Base-by-base conservation (phyloP, 2,797 vertebrate genomes). In the Manis crassicaudata region DNA sequence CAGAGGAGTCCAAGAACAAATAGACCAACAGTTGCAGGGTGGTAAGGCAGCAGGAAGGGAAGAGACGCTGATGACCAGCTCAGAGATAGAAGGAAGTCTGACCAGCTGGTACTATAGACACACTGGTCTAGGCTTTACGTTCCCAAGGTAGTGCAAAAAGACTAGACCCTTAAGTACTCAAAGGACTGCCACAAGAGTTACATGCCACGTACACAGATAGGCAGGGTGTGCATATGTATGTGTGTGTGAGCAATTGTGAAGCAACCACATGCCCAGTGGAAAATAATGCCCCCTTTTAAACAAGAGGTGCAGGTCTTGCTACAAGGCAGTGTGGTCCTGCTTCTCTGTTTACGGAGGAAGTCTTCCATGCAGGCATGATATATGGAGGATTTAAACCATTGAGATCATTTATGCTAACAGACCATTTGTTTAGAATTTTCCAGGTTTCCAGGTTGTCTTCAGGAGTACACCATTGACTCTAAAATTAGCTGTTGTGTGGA, bases 201-300 rank as follows among this genome's bases (percentile, higher is more conserved):
- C 90, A 52, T 88, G 79, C 65, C 54, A n/a, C 76, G 46, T 90
- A 50, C 27, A 56, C 37, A 86, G 73, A 58, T 11, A 73, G 35
- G 43, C 40, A 72, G 60, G 1, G 12, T 46, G 50, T 25, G 6
- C 94, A 25, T 89, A 65, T 76, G 37, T 79, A 60, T 43, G 32
- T 79, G 73, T 67, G 18, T 63, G 62, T 27, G 46, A n/a, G 62
- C 65, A 63, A 77, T 14, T 23, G 20, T 60, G 67, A 95, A 96
- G 97, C 98, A 94, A 37, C 6, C 90, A 80, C 88, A 95, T 91
- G 95, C 93, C 86, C 87, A 88, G 94, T 98, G 96, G 90, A 96
- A 98, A 98, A 97, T 87, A 88, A 96, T 97, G 84, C 50, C 79
- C 96, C 75, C 76, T 97, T 95, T 97, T 97, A 98, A 98, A 97